A percentile compares a stretch with the other conserved stretches of the same genome.
phyloP scores from a whole-genome alignment of 2,888 invertebrate species.

The Heteromurus nitidus region DNA sequence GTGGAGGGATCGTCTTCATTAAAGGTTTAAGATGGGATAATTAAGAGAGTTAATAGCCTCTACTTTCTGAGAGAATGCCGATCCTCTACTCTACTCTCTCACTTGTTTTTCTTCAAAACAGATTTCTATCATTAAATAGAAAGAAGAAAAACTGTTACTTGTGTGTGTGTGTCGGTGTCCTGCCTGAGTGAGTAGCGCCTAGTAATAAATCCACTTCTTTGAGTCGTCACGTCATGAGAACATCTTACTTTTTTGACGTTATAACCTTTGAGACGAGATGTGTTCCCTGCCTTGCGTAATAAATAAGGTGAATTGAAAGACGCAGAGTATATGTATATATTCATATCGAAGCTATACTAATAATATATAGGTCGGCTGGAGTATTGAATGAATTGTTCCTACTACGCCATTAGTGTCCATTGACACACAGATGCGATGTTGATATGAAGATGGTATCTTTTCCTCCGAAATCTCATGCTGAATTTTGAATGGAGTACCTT shows the following conservation, averaged over 20 bases:
- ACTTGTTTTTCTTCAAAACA: slow-evolving; percentile 8
- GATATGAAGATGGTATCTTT: slow-evolving; percentile 17
- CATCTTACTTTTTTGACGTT: slow-evolving; percentile 3
- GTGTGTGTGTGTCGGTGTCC: background rate
- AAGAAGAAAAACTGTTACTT: background rate
- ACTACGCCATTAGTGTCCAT: too few relatives aligned
- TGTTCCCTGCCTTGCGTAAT: too few relatives aligned
- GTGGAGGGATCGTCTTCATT: slow-evolving; percentile 56
- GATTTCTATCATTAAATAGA: slow-evolving; percentile 50
- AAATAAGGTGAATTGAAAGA: too few relatives aligned
- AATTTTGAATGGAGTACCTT: slow-evolving; percentile 38
- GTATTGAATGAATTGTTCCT: too few relatives aligned
- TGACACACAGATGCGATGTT: too few relatives aligned
- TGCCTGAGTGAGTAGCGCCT: background rate
- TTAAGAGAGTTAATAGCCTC: slow-evolving; percentile 59
- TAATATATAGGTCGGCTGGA: too few relatives aligned
- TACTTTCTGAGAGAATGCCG: slow-evolving; percentile 9
- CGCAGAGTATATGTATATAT: too few relatives aligned
- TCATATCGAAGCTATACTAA: too few relatives aligned
- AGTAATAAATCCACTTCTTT: too few relatives aligned
- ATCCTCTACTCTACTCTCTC: slow-evolving; percentile 14
- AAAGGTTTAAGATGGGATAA: slow-evolving; percentile 59
- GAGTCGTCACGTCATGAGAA: background rate
- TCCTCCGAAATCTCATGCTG: slow-evolving; percentile 46
- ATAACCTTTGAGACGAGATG: too few relatives aligned